These are phyloP conservation scores for Thamnophis elegans DNA, from an alignment of 2,797 vertebrate genomes.

Conservation along the genomic window DNA sequence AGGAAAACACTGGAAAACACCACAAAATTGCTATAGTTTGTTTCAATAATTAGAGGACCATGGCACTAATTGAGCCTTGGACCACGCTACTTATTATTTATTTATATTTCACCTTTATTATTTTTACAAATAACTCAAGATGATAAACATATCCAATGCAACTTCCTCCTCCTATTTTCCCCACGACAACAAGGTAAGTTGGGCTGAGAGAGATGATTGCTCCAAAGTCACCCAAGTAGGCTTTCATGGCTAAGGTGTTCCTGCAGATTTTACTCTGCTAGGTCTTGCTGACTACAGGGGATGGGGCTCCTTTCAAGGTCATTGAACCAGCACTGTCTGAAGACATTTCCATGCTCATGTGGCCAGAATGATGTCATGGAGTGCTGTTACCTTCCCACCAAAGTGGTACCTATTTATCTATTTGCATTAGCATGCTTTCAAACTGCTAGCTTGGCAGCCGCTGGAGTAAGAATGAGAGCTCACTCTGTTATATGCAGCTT, in stretches of 20 bases:
- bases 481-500: background rate
- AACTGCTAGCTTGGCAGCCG: background rate
- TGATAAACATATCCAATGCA: background rate
- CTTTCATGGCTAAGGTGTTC: background rate
- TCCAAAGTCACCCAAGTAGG: background rate
- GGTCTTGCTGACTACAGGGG: background rate
- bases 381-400: background rate
- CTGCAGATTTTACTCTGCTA: background rate
- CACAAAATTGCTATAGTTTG: background rate
- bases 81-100: background rate
- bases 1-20: background rate
- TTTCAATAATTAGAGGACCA: background rate
- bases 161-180: background rate
- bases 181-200: background rate
- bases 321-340: background rate
- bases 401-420: background rate
- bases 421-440: background rate
- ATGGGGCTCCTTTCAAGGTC: background rate
- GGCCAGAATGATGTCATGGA: background rate
- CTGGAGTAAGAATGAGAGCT: background rate
- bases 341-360: background rate
- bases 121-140: background rate
- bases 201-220: background rate
- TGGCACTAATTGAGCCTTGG: background rate
- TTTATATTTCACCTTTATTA: background rate